These are phyloP conservation scores for Epicauta chinensis DNA, from an alignment of 1,140 invertebrate genomes.

Conservation along the genomic window DNA sequence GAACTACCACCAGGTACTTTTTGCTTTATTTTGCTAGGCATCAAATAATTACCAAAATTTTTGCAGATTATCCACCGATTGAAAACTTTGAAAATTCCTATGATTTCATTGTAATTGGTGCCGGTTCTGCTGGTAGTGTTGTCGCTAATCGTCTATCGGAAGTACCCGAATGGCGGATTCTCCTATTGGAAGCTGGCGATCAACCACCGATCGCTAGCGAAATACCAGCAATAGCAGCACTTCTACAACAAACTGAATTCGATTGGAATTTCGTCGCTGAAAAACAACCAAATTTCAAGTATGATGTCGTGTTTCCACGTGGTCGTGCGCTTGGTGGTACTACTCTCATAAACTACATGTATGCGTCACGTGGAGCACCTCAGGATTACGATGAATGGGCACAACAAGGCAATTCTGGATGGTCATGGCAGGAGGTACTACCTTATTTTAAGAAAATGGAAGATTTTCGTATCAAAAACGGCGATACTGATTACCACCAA, in stretches of 20 bases:
- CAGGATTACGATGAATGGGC: constrained; percentile 59
- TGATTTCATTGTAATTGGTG: constrained; percentile 29
- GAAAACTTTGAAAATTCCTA: too few species aligned
- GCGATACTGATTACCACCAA: constrained; percentile 48
- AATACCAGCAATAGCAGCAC: constrained; percentile 60
- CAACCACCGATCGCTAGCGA: constrained; percentile 62
- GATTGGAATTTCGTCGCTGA: constrained; percentile 76
- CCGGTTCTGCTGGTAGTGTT: constrained; percentile 47
- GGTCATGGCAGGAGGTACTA: constrained; percentile 72
- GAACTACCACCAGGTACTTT: too few species aligned
- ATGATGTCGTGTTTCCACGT: constrained; percentile 55
- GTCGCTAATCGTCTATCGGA: constrained; percentile 64
- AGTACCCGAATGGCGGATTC: constrained; percentile 55
- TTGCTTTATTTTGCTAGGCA: too few species aligned
- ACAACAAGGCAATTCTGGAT: constrained; percentile 61
- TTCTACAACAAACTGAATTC: constrained; percentile 59
- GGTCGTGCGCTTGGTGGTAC: constrained; percentile 65
- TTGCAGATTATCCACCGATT: too few species aligned
- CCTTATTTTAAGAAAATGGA: constrained; percentile 76
- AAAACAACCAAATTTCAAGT: constrained; percentile 56
- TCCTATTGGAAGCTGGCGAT: constrained; percentile 63
- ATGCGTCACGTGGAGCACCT: constrained; percentile 76
- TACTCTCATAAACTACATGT: constrained; percentile 80
- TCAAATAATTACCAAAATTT: too few species aligned
- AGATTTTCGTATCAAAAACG: constrained; percentile 54